A percentile compares a stretch with the other conserved stretches of the same genome.
Conservation (phyloP, 2,888 invertebrate species). For the Alsophila aescularia region DNA sequence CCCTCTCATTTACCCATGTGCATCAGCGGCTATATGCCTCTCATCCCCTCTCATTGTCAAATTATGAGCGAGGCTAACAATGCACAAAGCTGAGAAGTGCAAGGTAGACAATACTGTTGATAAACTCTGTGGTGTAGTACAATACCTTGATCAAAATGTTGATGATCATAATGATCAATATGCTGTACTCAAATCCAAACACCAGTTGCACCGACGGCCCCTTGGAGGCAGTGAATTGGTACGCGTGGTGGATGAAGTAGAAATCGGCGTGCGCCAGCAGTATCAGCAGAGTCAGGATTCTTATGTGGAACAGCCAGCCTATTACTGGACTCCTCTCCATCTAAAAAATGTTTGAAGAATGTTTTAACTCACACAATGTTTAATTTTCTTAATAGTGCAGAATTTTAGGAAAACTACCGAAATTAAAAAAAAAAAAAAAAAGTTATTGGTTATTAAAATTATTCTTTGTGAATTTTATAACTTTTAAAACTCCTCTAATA, state of each 20-base stretch:
- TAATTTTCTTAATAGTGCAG: no score
- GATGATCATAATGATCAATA: slow-evolving; percentile 95
- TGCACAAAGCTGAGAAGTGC: no score
- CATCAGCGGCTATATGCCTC: no score
- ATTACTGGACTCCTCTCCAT: slow-evolving; percentile 99
- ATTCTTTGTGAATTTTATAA: no score
- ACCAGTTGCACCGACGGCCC: slow-evolving; percentile 99
- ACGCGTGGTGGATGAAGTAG: slow-evolving; percentile 96
- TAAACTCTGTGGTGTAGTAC: not conserved
- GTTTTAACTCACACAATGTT: no score
- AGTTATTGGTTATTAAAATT: no score
- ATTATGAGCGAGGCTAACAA: not conserved
- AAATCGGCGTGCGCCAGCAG: slow-evolving; percentile 93
- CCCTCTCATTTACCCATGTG: no score
- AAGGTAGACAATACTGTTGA: no score
- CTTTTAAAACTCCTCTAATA: no score
- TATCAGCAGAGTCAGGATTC: slow-evolving; percentile 93
- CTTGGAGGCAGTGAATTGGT: slow-evolving; percentile 94
- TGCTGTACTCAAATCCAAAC: slow-evolving; percentile 99
- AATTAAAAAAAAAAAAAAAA: no score
- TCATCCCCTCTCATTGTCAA: no score
- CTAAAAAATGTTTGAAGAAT: slow-evolving; percentile 86
- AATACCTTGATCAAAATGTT: slow-evolving; percentile 95
- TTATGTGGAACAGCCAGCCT: slow-evolving; percentile 96
- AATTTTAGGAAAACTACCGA: no score